phyloP scores from a whole-genome alignment of 1,140 invertebrate genomes.

The Holcopasites calliopsidis region DNA sequence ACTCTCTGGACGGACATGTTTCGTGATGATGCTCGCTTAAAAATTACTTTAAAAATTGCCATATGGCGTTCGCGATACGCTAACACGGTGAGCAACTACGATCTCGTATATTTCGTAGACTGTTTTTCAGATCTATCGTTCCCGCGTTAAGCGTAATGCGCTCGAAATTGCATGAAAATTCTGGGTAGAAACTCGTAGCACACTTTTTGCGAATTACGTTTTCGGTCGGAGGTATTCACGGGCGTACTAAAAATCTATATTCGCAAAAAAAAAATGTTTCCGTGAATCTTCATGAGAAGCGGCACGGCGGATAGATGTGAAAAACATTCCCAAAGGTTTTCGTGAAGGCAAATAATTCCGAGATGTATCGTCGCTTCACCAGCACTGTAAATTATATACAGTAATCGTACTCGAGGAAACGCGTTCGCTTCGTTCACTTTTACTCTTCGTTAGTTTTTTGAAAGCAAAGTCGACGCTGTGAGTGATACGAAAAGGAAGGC shows the following conservation, averaged over 20 bases:
- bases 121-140: background rate
- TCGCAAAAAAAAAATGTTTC: background rate
- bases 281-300: background rate
- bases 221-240: background rate
- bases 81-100: background rate
- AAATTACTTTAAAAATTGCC: constrained; percentile 24
- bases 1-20: constrained; percentile 53
- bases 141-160: too few relatives aligned
- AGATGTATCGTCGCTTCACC: background rate
- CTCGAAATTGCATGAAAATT: background rate
- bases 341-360: background rate
- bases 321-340: background rate
- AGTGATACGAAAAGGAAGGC: background rate
- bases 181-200: background rate
- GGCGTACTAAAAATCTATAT: background rate
- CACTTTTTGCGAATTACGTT: background rate
- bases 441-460: background rate
- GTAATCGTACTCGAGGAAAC: background rate
- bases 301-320: constrained; percentile 13
- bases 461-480: background rate
- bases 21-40: constrained; percentile 48
- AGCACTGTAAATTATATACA: constrained; percentile 37
- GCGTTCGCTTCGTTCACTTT: background rate
- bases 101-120: background rate
- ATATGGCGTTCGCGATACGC: background rate